Evolutionary conservation across 2,888 invertebrate genomes (phyloP), one percentile per base, ranked within the genome.

Genomic region (Lobophora halterata): DNA sequence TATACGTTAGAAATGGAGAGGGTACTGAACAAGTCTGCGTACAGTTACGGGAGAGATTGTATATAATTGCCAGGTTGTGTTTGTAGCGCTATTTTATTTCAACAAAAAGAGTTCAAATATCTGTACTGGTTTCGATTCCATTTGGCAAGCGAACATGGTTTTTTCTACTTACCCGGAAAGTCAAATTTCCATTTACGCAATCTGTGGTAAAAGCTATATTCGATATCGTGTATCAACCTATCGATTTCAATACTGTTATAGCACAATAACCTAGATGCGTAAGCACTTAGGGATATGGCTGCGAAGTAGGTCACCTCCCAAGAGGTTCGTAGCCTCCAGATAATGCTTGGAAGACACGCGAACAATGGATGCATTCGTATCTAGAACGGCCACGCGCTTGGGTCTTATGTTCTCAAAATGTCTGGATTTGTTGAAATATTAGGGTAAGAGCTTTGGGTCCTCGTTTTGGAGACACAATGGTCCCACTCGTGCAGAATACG

Each of bases 251-350:
- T 70, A 63, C 60, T 50, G 62, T 65, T 67, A 59, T 64, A 65
- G 70, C 63, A 69, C 71, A 72, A 77, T 80, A 81, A 78, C 78
- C 79, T 75, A 75, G 72, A 80, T 74, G 77, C 75, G 77, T 74
- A 71, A 65, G 71, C 78, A 79, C 81, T 81, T 72, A 78, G 67
- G 72, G 72, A 74, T 76, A 78, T 76, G 68, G 67, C 55, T 34
- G 49, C 55, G 52, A 80, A 77, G 70, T 77, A 70, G 83, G 83
- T 81, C 80, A 74, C 67, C 66, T 70, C 79, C 73, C 76, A 52
- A 61, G 77, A 78, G 74, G 67, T 69, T 64, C 61, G 58, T 61
- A 55, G 55, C 46, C 62, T 63, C 58, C 56, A 61, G 63, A 69
- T 78, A 77, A 79, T 78, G 71, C 68, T 51, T 48, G 49, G 55